phyloP scores from a whole-genome alignment of 2,113 vertebrate genomes.

The Melanerpes aurifrons region DNA sequence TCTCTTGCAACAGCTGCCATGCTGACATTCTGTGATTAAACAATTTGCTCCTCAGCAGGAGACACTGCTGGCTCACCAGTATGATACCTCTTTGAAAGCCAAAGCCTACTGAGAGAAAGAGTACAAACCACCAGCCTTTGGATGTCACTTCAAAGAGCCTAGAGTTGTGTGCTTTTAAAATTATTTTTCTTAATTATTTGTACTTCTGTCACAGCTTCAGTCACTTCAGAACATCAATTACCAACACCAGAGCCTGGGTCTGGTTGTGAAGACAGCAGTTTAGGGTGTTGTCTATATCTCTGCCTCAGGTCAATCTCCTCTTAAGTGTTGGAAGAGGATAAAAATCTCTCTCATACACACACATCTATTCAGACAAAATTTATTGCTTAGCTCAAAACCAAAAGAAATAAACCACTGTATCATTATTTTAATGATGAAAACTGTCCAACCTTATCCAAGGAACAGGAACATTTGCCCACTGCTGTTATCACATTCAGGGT shows the following conservation, averaged over 20 bases:
- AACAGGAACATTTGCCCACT: background rate
- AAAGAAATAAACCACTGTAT: background rate
- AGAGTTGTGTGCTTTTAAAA: background rate
- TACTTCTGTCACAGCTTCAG: background rate
- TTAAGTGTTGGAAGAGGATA: background rate
- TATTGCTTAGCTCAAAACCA: background rate
- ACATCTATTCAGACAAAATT: background rate
- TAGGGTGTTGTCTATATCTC: background rate
- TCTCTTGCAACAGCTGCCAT: too few species aligned
- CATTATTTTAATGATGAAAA: background rate
- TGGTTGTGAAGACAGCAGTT: background rate
- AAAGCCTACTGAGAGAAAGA: background rate
- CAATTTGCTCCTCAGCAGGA: background rate
- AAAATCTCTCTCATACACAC: background rate
- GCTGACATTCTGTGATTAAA: background rate
- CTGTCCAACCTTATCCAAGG: background rate
- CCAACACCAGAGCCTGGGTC: background rate
- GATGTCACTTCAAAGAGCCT: background rate
- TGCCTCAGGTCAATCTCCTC: background rate
- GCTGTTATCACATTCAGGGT: background rate
- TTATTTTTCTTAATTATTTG: background rate
- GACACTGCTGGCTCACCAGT: background rate
- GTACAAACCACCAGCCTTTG: background rate
- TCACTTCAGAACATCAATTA: background rate
- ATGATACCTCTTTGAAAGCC: background rate